Base-by-base conservation (phyloP, 2,888 invertebrate genomes). In the Phalera bucephala region DNA sequence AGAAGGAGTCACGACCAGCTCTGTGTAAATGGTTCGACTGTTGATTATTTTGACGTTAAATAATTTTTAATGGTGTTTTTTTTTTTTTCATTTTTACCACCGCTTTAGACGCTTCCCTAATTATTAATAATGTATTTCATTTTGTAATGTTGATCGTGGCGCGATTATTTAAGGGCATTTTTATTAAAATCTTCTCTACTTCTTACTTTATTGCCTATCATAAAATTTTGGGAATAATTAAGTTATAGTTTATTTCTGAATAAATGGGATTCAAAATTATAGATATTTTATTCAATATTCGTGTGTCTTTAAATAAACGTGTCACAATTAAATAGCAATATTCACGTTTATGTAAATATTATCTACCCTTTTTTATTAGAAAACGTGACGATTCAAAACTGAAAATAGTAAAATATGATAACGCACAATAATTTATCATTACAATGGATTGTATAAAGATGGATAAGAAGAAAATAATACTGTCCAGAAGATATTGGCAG, bases 371-470 rank as follows among this genome's bases (percentile, higher is more conserved):
- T 51, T 63, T 62, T 27, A 51, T 41, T 51, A 62, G 47, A 52
- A 55, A 68, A 67, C 44, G 45, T 60, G 54, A 52, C 52, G 44
- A 28, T 26, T 48, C 52, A 74, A 77, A 80, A 66, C 55, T 67
- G 80, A 78, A 78, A 77, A 80, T 80, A 79, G 79, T 80, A 80
- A 77, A 79, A 75, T 72, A 59, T 51, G 9, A 53, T 42, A 62
- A 61, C 76, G 77, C 78, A 79, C 79, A 80, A 74, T 17, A 17
- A 3, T 37, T 40, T 47, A 35, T 15, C 31, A 13, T 40, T 20
- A 28, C 36, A 36, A 11, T 37, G 26, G 32, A 37, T 25, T 33
- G 34, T 41, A 36, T 31, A 21, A 31, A 17, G 9, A 19, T 29
- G 19, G 19, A 11, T 29, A 17, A 7, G 19, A 19, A 15, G n/a